These are phyloP conservation scores for Phoeniculus purpureus DNA, from an alignment of 2,797 vertebrate species.

Conservation along the genomic window DNA sequence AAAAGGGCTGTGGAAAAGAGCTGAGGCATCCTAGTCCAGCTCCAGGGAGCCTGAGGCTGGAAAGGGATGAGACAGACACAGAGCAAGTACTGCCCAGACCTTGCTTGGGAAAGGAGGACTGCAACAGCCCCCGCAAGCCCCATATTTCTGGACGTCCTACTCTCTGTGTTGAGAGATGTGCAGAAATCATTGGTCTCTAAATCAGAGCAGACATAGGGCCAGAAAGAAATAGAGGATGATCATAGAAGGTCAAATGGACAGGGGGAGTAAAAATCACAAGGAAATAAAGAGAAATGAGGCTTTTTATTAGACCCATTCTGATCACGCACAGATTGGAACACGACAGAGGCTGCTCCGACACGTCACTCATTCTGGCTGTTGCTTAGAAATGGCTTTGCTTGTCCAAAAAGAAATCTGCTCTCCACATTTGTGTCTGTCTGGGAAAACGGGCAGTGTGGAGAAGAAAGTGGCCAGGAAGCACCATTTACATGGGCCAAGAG, in stretches of 20 bases:
- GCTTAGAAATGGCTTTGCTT: neutral
- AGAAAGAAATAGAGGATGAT: neutral
- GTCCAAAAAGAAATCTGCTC: neutral
- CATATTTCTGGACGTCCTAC: neutral
- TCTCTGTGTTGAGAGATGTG: neutral
- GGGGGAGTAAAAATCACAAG: neutral
- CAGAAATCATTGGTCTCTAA: neutral
- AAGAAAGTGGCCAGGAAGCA: neutral
- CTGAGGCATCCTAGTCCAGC: neutral
- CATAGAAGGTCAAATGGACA: neutral
- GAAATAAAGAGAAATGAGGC: slow-evolving; percentile 10
- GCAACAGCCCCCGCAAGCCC: neutral
- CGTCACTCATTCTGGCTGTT: neutral
- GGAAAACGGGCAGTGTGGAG: neutral
- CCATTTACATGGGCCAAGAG: neutral
- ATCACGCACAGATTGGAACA: neutral
- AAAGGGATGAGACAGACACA: neutral
- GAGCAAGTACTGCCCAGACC: neutral
- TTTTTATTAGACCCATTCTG: slow-evolving; percentile 29
- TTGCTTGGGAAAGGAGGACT: neutral
- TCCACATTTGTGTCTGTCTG: neutral
- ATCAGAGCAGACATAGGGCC: neutral
- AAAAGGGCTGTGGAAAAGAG: neutral
- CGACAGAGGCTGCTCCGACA: neutral
- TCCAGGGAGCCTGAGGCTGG: neutral